These are phyloP conservation scores for Drosophila saltans DNA, from an alignment of 1,140 invertebrate genomes.

Conservation along the genomic window DNA sequence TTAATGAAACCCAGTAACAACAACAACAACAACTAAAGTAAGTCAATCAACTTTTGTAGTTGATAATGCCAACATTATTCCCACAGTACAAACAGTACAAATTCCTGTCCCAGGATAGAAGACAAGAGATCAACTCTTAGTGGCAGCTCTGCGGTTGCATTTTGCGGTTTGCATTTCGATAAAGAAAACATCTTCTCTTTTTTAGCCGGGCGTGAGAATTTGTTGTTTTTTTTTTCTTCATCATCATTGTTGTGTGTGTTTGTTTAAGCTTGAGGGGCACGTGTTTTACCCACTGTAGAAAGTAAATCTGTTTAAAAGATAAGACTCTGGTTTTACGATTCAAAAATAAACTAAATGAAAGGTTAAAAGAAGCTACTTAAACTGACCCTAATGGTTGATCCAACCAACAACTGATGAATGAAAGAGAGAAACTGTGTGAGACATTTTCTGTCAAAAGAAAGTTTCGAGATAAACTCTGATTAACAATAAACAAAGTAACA, in stretches of 20 bases:
- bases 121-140: conserved; percentile 26
- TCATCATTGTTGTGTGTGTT: neutral
- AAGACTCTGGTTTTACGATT: conserved; percentile 49
- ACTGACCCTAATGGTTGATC: conserved; percentile 59
- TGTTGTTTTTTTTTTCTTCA: neutral
- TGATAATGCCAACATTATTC: conserved; percentile 63
- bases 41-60: conserved; percentile 67
- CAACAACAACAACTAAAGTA: conserved; percentile 36
- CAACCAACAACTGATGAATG: neutral
- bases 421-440: conserved; percentile 13
- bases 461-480: conserved; percentile 41
- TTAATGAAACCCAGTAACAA: conserved; percentile 57
- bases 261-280: conserved; percentile 33
- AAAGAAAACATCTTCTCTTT: neutral
- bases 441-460: conserved; percentile 23
- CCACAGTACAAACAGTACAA: conserved; percentile 61
- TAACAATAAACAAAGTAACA: conserved; percentile 25
- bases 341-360: conserved; percentile 25
- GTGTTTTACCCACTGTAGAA: conserved; percentile 49
- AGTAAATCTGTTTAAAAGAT: conserved; percentile 30
- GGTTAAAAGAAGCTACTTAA: conserved; percentile 29
- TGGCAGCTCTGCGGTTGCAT: conserved; percentile 53
- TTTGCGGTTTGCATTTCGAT: conserved; percentile 56
- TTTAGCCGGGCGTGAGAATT: conserved; percentile 58
- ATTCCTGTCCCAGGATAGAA: conserved; percentile 51